Conservation (phyloP, 2,113 vertebrate species). For the Cyprinus carpio region DNA sequence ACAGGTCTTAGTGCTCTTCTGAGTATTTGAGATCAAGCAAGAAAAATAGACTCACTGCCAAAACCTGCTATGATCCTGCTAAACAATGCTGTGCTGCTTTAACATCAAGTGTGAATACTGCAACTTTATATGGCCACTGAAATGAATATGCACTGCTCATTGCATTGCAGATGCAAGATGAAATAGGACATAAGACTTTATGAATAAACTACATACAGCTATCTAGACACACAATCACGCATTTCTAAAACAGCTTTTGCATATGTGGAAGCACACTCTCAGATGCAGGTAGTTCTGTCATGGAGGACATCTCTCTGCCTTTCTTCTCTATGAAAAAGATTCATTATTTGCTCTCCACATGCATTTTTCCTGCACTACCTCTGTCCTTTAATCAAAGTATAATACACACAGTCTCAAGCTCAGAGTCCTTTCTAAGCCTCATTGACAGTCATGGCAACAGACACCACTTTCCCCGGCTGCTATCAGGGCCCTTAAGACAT, state of each 20-base stretch:
- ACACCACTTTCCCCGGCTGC: not conserved
- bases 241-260: not conserved
- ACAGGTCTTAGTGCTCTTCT: not conserved
- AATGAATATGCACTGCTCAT: not conserved
- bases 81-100: not conserved
- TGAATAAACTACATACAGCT: not conserved
- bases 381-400: slow-evolving; percentile 28
- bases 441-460: slow-evolving; percentile 27
- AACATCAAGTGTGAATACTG: not conserved
- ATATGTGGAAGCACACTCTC: not conserved
- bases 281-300: not conserved
- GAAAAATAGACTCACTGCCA: not conserved
- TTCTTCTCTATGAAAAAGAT: not conserved
- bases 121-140: not conserved
- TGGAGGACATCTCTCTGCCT: slow-evolving; percentile 1
- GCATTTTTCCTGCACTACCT: not conserved
- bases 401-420: not conserved
- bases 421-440: slow-evolving; percentile 12
- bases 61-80: not conserved
- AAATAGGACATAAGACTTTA: not conserved
- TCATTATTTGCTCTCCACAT: not conserved
- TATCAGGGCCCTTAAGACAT: not conserved
- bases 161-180: not conserved
- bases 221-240: not conserved
- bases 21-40: slow-evolving; percentile 6